Evolutionary conservation across 2,113 vertebrate species (phyloP).

Genomic region (Limanda limanda): DNA sequence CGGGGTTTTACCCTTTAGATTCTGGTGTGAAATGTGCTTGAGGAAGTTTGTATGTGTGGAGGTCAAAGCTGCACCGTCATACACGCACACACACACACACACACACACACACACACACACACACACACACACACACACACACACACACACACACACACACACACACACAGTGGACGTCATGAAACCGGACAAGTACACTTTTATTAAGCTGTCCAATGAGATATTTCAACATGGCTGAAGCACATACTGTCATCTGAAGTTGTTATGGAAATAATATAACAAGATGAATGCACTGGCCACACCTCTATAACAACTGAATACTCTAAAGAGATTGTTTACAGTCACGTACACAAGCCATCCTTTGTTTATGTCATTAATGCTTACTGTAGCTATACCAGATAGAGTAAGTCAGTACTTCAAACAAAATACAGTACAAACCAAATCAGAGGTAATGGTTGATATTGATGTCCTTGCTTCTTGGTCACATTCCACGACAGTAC

Average conservation of each 20-base stretch:
- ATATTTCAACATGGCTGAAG: constrained; percentile 39
- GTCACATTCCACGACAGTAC: background rate
- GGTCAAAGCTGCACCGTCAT: constrained; percentile 37
- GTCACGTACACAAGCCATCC: constrained; percentile 1
- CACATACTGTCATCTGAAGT: constrained; percentile 23
- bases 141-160: constrained; percentile 2
- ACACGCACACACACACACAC: constrained; percentile 15
- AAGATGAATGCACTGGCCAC: constrained; percentile 12
- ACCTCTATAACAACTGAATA: background rate
- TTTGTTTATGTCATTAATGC: background rate
- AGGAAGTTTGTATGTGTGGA: constrained; percentile 51
- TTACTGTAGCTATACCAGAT: constrained; percentile 6
- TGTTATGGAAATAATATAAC: constrained; percentile 3
- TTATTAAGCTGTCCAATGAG: constrained; percentile 44
- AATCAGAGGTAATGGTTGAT: constrained; percentile 11
- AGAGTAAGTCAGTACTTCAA: background rate
- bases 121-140: background rate
- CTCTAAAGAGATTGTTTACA: constrained; percentile 8
- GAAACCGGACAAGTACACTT: constrained; percentile 33
- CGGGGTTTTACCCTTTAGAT: constrained; percentile 39
- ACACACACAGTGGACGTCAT: constrained; percentile 20
- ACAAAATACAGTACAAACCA: too few species aligned
- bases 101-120: constrained; percentile 18
- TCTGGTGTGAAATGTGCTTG: constrained; percentile 62
- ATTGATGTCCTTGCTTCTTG: background rate